Base-by-base conservation (phyloP, 2,888 invertebrate genomes). In the Allophyes oxyacanthae region DNA sequence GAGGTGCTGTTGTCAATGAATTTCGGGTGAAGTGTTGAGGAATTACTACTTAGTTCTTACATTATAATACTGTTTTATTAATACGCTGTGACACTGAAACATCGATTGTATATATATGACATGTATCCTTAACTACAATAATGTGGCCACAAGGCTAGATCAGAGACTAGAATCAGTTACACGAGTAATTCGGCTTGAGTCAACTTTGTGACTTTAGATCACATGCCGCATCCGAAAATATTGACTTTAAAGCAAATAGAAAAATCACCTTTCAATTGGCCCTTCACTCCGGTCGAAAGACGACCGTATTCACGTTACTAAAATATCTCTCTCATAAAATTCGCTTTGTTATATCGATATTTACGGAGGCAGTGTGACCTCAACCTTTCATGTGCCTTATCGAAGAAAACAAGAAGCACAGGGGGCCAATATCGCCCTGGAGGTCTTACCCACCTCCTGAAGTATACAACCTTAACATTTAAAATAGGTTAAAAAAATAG, bases 401-500 rank as follows among this genome's bases (percentile, higher is more conserved):
- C 69, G 87, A 91, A 92, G 90, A 91, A 92, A 93, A 92, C 90
- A 92, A 91, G 91, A 91, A 92, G 93, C 93, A 88, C 85, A 91
- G 89, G 90, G 87, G 89, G 88, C 88, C 68, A 74, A 84, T 76
- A 79, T 70, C 72, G 89, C 89, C 92, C 87, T 78, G 79, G 85
- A 87, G 87, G 85, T 75, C 58, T 75, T 77, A 81, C 70, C 67
- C 28, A 75, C 84, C 85, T 86, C 83, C 77, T 65, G 84, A 90
- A 89, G 83, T 90, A 90, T 92, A 91, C 82, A 89, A 87, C 82
- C 92, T 92, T 93, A 93, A 91, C 86, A 87, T 89, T 89, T 88
- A 92, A 92, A 93, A 93, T 86, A 92, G 93, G 90, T 87, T 93
- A 93, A 93, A 93, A 93, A 93, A 93, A 93, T 92, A 93, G 93